These are phyloP conservation scores for Phenganax stokvisi DNA, from an alignment of 92 coral and sea anemone species.

Conservation along the genomic window DNA sequence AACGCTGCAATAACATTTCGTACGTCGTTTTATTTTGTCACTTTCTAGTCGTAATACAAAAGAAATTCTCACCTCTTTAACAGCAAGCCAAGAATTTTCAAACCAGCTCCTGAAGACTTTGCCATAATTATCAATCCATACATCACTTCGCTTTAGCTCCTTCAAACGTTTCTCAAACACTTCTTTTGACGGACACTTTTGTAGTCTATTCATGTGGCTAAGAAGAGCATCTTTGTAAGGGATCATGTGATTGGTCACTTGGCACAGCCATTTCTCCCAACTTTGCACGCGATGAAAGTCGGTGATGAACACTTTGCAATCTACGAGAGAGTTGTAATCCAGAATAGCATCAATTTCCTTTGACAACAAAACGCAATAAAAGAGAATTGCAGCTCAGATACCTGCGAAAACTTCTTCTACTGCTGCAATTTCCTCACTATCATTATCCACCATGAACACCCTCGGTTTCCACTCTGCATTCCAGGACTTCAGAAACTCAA, in stretches of 20 bases:
- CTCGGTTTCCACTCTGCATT: conserved; percentile 37
- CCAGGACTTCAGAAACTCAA: conserved; percentile 23
- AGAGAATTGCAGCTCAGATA: background rate
- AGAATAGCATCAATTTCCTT: background rate
- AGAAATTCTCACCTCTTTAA: conserved; percentile 15
- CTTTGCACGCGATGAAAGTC: conserved; percentile 24
- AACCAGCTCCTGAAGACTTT: conserved; percentile 39
- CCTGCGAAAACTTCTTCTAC: conserved; percentile 29
- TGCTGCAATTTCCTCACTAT: conserved; percentile 28
- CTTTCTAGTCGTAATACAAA: too few species aligned
- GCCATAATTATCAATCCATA: conserved; percentile 34
- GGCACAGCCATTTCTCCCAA: conserved; percentile 39
- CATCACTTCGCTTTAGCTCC: conserved; percentile 22
- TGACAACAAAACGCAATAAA: too few species aligned
- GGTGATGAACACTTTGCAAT: conserved; percentile 31
- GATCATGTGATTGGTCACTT: conserved; percentile 36
- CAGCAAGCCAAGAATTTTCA: conserved; percentile 38
- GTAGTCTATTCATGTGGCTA: conserved; percentile 12
- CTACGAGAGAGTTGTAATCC: background rate
- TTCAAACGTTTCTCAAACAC: conserved; percentile 24
- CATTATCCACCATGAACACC: conserved; percentile 32
- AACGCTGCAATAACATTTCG: conserved; percentile 16
- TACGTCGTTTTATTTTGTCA: too few species aligned
- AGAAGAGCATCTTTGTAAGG: conserved; percentile 38
- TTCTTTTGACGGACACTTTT: conserved; percentile 13